Conservation (phyloP, 2,797 vertebrate genomes). For the Neoniphon sammara region DNA sequence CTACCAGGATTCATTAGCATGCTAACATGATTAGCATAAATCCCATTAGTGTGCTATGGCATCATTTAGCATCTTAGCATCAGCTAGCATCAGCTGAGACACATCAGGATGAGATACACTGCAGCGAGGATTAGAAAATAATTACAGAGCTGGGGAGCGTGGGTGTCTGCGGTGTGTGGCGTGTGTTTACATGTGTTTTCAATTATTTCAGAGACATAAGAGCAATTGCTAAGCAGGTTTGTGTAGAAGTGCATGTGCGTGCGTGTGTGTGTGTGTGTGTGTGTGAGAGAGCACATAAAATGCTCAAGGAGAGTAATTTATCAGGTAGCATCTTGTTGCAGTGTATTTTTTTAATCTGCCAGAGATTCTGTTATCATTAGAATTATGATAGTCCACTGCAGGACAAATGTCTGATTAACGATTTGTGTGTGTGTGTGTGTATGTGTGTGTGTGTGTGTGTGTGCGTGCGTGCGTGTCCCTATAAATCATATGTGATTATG, state of each 20-base stretch:
- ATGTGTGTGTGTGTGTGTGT: conserved; percentile 5
- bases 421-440: conserved; percentile 22
- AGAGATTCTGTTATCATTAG: conserved; percentile 59
- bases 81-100: conserved; percentile 55
- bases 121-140: conserved; percentile 43
- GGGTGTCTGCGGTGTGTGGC: neutral
- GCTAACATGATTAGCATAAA: conserved; percentile 46
- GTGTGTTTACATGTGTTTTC: conserved; percentile 41
- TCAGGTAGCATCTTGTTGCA: conserved; percentile 57
- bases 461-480: conserved; percentile 31
- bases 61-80: conserved; percentile 69
- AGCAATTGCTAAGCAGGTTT: conserved; percentile 33
- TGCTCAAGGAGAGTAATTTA: conserved; percentile 41
- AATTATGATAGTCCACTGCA: conserved; percentile 58
- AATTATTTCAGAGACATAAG: conserved; percentile 29
- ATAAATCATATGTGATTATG: conserved; percentile 74
- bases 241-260: neutral
- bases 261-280: neutral
- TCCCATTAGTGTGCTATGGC: conserved; percentile 58
- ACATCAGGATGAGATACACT: conserved; percentile 46
- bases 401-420: conserved; percentile 72
- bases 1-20: conserved; percentile 61
- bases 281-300: no score
- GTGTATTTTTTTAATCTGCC: conserved; percentile 45
- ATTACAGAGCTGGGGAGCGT: conserved; percentile 41